Base-by-base conservation (phyloP, 1,140 invertebrate genomes). In the Bombus ignitus region DNA sequence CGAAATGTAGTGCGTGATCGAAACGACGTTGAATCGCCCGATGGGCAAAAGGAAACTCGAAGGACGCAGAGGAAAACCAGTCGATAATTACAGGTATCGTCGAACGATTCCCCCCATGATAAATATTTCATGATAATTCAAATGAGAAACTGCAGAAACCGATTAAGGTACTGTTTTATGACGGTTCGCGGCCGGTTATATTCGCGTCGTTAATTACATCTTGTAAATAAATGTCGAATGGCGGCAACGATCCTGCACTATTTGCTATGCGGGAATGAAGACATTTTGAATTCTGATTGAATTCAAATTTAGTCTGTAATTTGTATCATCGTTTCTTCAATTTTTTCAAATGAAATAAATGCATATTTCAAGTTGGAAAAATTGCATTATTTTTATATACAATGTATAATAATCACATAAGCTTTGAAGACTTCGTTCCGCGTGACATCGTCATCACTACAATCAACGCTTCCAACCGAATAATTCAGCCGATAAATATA, bases 101-200 rank as follows among this genome's bases (percentile, higher is more conserved):
- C 83, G 83, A 79, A 72, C 15, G 76, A 68, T 84, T 84, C 53
- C 74, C 76, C 66, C 42, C 25, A 6, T 62, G 39, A 80, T 84
- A 59, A 84, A 79, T 71, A 84, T 71, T 71, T 44, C 39, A 47
- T 84, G 66, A 84, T 71, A 68, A 83, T 77, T 83, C 47, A 72
- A 37, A 62, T 59, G 47, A 70, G 39, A 78, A 72, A 53, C 44
- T 28, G 32, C n/a, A 22, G 75, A 42, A 68, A 76, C 53, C 44
- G 66, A 79, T 79, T 57, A 44, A 79, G 32, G 37, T 39, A 15
- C 72, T 42, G 25, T 39, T 71, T 70, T 44, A 78, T 57, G 44
- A 65, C 62, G 44, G 68, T n/a, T 59, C 47, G 35, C 66, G 37
- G 44, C 10, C 37, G 39, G 25, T 15, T 62, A 42, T 59, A 65